Evolutionary conservation across 2,113 vertebrate species (phyloP).

Genomic region (Lampris megalopsis): DNA sequence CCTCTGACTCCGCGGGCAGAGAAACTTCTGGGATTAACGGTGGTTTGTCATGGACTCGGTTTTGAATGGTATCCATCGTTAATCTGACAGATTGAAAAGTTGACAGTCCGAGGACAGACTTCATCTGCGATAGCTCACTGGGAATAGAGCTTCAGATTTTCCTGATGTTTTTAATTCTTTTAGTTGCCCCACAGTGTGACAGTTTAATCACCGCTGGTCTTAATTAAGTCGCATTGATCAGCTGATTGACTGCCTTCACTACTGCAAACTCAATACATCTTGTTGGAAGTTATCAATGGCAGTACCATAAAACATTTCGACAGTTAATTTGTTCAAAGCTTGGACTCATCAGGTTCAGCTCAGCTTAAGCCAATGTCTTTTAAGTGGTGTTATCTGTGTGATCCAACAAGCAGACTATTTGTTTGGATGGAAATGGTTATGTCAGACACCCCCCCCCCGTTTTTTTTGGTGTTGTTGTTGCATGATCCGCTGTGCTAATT

Average conservation of each 20-base stretch:
- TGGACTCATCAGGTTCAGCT: too few species aligned
- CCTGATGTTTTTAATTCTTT: neutral
- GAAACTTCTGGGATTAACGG: neutral
- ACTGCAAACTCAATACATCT: conserved; percentile 5
- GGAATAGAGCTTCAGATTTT: neutral
- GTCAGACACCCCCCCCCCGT: neutral
- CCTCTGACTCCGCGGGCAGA: conserved; percentile 6
- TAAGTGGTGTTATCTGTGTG: too few species aligned
- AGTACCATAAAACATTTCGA: neutral
- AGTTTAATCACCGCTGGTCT: conserved; percentile 10
- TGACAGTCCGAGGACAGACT: neutral
- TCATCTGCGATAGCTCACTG: neutral
- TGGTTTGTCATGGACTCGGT: conserved; percentile 12
- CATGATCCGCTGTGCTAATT: conserved; percentile 4
- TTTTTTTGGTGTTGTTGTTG: neutral
- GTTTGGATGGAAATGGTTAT: neutral
- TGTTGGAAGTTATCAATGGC: conserved; percentile 13
- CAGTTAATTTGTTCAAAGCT: neutral
- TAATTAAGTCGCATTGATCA: conserved; percentile 51
- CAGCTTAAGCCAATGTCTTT: too few species aligned
- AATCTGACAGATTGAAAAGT: conserved; percentile 13
- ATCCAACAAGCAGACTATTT: neutral
- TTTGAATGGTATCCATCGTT: conserved; percentile 21
- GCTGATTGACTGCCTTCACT: conserved; percentile 23
- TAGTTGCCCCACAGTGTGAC: neutral